Conservation (phyloP, 1,140 invertebrate genomes). For the Lordiphosa clarofinis region DNA sequence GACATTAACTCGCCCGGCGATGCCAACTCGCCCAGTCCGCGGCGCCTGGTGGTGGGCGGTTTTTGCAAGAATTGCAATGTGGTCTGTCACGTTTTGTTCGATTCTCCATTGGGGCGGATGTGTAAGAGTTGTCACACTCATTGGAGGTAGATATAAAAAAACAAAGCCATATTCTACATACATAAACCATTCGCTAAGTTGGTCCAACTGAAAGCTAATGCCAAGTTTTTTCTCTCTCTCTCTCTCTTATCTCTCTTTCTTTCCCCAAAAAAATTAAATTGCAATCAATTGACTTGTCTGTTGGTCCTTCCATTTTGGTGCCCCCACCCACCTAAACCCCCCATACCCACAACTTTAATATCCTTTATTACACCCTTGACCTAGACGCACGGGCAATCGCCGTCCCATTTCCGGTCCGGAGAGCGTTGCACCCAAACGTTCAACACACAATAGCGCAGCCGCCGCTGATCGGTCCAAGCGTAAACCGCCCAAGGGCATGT, state of each 20-base stretch:
- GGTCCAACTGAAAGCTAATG: slow-evolving; percentile 51
- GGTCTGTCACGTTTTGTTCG: slow-evolving; percentile 68
- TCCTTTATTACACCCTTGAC: background rate
- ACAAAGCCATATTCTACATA: slow-evolving; percentile 4
- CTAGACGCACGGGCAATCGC: slow-evolving; percentile 86
- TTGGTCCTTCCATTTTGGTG: background rate
- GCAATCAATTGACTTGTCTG: slow-evolving; percentile 7
- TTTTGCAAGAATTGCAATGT: slow-evolving; percentile 78
- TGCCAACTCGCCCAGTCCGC: slow-evolving; percentile 16
- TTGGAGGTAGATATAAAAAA: slow-evolving; percentile 75
- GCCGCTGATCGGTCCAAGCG: slow-evolving; percentile 88
- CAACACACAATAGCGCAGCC: slow-evolving; percentile 77
- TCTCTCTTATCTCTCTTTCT: slow-evolving; percentile 31
- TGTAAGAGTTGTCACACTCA: slow-evolving; percentile 79
- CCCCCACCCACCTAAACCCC: background rate
- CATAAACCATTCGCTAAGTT: slow-evolving; percentile 19
- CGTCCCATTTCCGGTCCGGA: slow-evolving; percentile 86
- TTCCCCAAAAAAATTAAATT: slow-evolving; percentile 18
- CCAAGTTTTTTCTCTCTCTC: slow-evolving; percentile 54
- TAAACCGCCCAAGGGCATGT: slow-evolving; percentile 96
- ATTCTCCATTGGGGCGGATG: slow-evolving; percentile 71
- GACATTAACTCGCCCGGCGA: slow-evolving; percentile 9
- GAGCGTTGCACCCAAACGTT: slow-evolving; percentile 70
- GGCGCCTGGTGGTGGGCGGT: slow-evolving; percentile 55
- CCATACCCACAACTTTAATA: slow-evolving; percentile 1